phyloP scores from a whole-genome alignment of 2,113 vertebrate species.

The Gambusia holbrooki region DNA sequence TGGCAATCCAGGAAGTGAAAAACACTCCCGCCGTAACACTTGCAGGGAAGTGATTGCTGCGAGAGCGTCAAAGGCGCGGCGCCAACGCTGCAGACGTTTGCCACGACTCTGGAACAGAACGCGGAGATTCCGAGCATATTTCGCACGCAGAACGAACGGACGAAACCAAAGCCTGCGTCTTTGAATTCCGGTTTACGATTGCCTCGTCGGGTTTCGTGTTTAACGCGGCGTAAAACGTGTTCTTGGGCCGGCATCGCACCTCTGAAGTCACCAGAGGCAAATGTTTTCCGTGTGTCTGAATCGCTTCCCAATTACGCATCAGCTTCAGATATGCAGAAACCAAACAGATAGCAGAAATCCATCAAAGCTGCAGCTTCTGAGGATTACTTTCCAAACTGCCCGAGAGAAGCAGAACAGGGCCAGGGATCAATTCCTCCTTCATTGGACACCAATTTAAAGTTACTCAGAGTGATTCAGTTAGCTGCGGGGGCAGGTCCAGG shows the following conservation, averaged over 20 bases:
- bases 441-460: conserved; percentile 80
- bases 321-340: conserved; percentile 29
- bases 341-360: conserved; percentile 49
- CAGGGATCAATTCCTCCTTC: conserved; percentile 78
- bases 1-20: conserved; percentile 39
- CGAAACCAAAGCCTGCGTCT: neutral
- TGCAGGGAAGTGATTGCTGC: conserved; percentile 13
- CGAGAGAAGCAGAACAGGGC: conserved; percentile 71
- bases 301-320: conserved; percentile 36
- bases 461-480: conserved; percentile 76
- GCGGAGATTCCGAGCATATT: neutral
- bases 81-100: neutral
- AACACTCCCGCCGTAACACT: conserved; percentile 31
- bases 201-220: neutral
- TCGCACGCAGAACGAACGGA: conserved; percentile 7
- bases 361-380: conserved; percentile 50
- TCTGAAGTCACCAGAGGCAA: neutral
- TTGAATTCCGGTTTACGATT: neutral
- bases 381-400: conserved; percentile 56
- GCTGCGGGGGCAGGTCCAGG: conserved; percentile 71
- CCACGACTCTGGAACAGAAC: neutral
- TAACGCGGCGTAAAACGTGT: conserved; percentile 7
- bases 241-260: conserved; percentile 9
- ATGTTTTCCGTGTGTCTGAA: conserved; percentile 16
- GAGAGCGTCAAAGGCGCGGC: conserved; percentile 4